phyloP scores from a whole-genome alignment of 1,140 invertebrate genomes.

The Chrysomallon squamiferum region DNA sequence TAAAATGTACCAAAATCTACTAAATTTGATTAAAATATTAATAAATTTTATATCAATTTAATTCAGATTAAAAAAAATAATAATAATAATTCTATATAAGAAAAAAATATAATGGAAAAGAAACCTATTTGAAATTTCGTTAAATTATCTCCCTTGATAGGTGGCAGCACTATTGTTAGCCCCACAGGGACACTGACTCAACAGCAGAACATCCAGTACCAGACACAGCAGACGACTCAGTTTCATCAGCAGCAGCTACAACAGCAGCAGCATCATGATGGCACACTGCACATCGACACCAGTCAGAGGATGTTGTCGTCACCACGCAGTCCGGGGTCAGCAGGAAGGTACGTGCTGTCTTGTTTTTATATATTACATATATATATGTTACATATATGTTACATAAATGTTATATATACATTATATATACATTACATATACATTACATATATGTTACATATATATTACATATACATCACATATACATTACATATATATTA shows the following conservation, averaged over 20 bases:
- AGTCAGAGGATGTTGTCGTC: conserved; percentile 49
- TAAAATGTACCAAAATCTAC: no score
- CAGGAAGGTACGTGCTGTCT: conserved; percentile 39
- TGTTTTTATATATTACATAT: not conserved
- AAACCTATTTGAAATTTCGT: not conserved
- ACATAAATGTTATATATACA: no score
- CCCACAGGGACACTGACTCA: conserved; percentile 35
- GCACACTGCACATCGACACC: conserved; percentile 52
- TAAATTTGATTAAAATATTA: no score
- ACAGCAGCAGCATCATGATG: conserved; percentile 27
- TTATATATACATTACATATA: no score
- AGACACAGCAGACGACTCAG: conserved; percentile 28
- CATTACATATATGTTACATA: no score
- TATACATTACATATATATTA: no score
- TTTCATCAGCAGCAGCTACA: conserved; percentile 24
- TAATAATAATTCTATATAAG: no score
- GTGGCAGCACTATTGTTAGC: conserved; percentile 22
- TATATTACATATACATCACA: no score
- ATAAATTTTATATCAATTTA: no score
- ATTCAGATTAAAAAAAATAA: no score
- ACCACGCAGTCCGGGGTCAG: conserved; percentile 39
- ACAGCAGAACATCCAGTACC: conserved; percentile 35
- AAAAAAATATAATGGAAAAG: no score
- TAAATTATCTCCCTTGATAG: conserved; percentile 1
- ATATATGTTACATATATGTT: no score